These are phyloP conservation scores for Muscicapa striata DNA, from an alignment of 2,797 vertebrate genomes.

Conservation along the genomic window DNA sequence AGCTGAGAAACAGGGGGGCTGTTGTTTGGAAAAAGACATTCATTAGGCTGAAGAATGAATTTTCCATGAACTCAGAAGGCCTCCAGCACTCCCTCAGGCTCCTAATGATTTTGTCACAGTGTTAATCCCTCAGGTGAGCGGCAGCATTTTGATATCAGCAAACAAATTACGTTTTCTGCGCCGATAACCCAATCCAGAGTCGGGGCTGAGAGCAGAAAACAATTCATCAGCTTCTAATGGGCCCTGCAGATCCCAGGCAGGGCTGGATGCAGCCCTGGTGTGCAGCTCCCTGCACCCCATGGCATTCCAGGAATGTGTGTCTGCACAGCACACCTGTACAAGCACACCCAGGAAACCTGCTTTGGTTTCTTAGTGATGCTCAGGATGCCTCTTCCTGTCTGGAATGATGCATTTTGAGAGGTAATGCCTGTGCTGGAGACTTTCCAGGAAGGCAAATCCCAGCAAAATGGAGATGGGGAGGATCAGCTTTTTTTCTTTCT, in stretches of 20 bases:
- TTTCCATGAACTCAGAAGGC: background rate
- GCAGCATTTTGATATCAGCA: constrained; percentile 67
- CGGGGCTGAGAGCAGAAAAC: background rate
- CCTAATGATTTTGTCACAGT: constrained; percentile 74
- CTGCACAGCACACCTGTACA: rapidly evolving
- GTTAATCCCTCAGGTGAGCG: constrained; percentile 68
- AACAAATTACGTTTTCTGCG: constrained; percentile 65
- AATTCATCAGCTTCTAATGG: constrained; percentile 62
- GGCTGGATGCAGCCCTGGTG: background rate
- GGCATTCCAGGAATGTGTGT: rapidly evolving
- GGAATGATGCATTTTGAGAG: background rate
- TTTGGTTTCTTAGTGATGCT: background rate
- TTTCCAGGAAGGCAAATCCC: background rate
- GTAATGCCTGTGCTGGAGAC: background rate
- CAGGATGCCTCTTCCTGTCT: background rate
- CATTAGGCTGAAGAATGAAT: constrained; percentile 58
- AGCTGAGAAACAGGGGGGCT: background rate
- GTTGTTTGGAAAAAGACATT: constrained; percentile 15
- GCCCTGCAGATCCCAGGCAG: background rate
- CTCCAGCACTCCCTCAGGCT: constrained; percentile 57
- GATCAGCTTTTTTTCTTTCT: background rate
- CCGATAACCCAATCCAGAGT: constrained; percentile 51
- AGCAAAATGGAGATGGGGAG: background rate
- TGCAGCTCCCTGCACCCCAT: background rate
- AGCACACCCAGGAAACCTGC: rapidly evolving